Percentiles rank a stretch among this genome's conserved stretches.
Conservation (phyloP, 2,888 invertebrate genomes). For the Cephus nigrinus region DNA sequence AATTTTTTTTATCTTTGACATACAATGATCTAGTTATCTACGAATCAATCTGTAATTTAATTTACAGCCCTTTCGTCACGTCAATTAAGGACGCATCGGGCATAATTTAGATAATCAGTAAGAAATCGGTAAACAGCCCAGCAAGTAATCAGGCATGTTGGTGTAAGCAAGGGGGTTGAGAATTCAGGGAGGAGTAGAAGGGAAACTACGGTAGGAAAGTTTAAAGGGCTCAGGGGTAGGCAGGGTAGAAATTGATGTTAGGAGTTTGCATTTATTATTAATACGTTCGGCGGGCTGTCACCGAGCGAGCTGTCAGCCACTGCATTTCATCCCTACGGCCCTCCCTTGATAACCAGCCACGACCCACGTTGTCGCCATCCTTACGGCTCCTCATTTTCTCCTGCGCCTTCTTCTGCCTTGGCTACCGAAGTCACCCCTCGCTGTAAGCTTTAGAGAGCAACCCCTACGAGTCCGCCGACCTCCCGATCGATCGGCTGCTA, state of each 20-base stretch:
- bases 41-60: conserved; percentile 38
- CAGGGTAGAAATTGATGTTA: conserved; percentile 60
- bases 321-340: conserved; percentile 33
- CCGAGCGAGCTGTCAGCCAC: conserved; percentile 56
- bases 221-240: conserved; percentile 12
- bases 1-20: neutral
- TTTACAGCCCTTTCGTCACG: conserved; percentile 23
- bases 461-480: neutral
- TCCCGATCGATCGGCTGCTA: conserved; percentile 18
- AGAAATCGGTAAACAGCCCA: neutral
- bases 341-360: neutral
- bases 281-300: conserved; percentile 59
- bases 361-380: neutral
- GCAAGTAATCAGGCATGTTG: neutral
- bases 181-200: neutral
- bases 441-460: neutral
- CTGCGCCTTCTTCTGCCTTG: neutral
- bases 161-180: neutral
- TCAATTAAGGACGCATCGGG: neutral
- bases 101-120: neutral
- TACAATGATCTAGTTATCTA: neutral
- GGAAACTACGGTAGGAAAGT: neutral
- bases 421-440: neutral
- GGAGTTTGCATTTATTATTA: conserved; percentile 64
- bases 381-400: neutral